These are phyloP conservation scores for Loris lydekkerianus DNA, from an alignment of 2,797 vertebrate genomes.

Conservation along the genomic window DNA sequence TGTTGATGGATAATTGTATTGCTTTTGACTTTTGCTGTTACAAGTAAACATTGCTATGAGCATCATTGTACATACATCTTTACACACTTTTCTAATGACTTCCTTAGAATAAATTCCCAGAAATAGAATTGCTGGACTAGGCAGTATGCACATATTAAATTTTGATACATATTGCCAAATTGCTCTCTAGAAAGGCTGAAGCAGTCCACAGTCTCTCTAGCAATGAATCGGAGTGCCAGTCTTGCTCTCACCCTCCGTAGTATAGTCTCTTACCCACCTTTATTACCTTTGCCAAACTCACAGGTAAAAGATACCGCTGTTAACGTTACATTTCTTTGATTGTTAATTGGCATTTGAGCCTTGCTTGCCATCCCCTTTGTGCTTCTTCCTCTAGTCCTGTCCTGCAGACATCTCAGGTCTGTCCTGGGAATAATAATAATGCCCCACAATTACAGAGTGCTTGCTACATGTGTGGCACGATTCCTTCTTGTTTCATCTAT, in stretches of 20 bases:
- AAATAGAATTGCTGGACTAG: conserved; percentile 63
- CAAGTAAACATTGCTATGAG: not conserved
- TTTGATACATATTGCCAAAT: conserved; percentile 63
- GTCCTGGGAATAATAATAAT: not conserved
- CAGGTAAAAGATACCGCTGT: not conserved
- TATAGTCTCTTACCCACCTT: not conserved
- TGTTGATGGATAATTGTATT: not conserved
- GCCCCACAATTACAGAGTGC: not conserved
- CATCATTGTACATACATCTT: not conserved
- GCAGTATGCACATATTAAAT: conserved; percentile 19
- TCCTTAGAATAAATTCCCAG: conserved; percentile 57
- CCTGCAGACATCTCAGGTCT: not conserved
- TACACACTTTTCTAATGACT: conserved; percentile 59
- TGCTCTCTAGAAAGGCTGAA: conserved; percentile 54
- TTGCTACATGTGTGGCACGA: not conserved
- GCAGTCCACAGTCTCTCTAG: conserved; percentile 45
- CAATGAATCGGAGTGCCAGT: not conserved
- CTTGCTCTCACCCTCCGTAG: not conserved
- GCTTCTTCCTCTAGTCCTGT: not conserved
- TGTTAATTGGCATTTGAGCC: conserved; percentile 20
- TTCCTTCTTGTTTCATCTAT: not conserved
- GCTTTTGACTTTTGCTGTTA: not conserved
- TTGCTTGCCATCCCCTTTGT: not conserved
- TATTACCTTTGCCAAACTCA: not conserved
- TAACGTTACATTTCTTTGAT: not conserved